Percentiles rank a stretch among this genome's conserved stretches.
Conservation (phyloP, 1,140 invertebrate genomes). For the Liolophura sinensis region DNA sequence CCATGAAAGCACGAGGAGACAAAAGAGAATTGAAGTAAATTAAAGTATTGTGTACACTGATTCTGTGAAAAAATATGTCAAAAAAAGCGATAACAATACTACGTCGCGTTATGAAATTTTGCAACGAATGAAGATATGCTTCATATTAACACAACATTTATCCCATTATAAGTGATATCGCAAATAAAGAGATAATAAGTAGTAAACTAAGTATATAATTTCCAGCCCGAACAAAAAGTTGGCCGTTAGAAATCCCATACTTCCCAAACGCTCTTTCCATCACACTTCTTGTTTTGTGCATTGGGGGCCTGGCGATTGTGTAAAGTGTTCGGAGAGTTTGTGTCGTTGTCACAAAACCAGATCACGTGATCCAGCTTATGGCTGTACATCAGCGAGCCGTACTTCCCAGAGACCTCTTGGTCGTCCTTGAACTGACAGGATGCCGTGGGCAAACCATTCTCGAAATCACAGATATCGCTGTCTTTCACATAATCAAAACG, state of each 20-base stretch:
- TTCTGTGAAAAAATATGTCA: no score
- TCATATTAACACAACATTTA: no score
- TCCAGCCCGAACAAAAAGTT: no score
- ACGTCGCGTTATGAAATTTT: no score
- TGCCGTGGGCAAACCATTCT: conserved; percentile 1
- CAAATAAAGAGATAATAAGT: no score
- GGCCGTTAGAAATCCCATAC: not conserved
- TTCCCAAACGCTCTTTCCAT: conserved; percentile 5
- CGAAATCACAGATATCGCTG: not conserved
- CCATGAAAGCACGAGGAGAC: no score
- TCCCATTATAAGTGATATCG: no score
- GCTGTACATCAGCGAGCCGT: conserved; percentile 4
- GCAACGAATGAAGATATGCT: no score
- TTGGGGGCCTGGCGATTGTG: conserved; percentile 6
- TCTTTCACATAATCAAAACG: not conserved
- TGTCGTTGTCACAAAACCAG: conserved; percentile 11
- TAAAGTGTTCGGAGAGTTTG: not conserved
- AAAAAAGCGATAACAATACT: no score
- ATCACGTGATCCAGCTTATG: not conserved
- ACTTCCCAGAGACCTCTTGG: not conserved
- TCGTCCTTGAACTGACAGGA: conserved; percentile 5
- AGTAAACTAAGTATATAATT: no score
- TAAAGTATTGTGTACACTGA: no score
- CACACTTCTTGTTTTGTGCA: conserved; percentile 5
- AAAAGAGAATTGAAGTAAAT: no score